Base-by-base conservation (phyloP, 1,140 invertebrate genomes). In the Pentalonia nigronervosa region DNA sequence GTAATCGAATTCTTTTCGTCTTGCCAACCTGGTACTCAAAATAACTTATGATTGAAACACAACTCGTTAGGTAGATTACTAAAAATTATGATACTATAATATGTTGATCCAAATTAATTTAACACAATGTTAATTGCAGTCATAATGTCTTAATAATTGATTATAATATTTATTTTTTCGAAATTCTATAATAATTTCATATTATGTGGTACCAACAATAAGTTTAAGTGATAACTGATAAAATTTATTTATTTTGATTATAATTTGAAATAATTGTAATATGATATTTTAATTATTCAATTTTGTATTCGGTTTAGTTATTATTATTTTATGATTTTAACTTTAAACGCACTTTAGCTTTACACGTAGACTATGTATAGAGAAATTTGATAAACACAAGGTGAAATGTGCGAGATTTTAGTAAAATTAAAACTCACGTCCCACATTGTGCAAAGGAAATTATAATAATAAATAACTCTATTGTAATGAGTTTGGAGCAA, bases 401-500 rank as follows among this genome's bases (percentile, higher is more conserved):
- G 48, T 89, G 47, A 89, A 89, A 89, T 53, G 20, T 34, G 20
- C n/a, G 48, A n/a, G n/a, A 89, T 90, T 56, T 90, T 60, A 90
- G 36, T 60, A 45, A 60, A 60, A 90, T 90, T 90, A 90, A 45
- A 90, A 67, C 25, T 25, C 36, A 41, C 30, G 30, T 34, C 17
- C 17, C 30, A 76, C n/a, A 76, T 7, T 45, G 45, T 34, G 81
- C 25, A 34, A 53, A 84, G 34, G 81, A 93, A 83, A 56, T 48
- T 86, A 48, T 93, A 20, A 56, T 93, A 84, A 93, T 84, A 93
- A 83, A 93, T 84, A 56, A 84, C 81, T 41, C 47, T 84, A 53
- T 93, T 93, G 81, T 93, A 86, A 86, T 84, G 81, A 86, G 84
- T 56, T 86, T 86, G n/a, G 41, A 81, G n/a, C 50, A 36, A 0